Percentiles rank a stretch among this genome's conserved stretches.
These are phyloP conservation scores for Nomada flava DNA, from an alignment of 2,888 invertebrate species.

Conservation along the genomic window DNA sequence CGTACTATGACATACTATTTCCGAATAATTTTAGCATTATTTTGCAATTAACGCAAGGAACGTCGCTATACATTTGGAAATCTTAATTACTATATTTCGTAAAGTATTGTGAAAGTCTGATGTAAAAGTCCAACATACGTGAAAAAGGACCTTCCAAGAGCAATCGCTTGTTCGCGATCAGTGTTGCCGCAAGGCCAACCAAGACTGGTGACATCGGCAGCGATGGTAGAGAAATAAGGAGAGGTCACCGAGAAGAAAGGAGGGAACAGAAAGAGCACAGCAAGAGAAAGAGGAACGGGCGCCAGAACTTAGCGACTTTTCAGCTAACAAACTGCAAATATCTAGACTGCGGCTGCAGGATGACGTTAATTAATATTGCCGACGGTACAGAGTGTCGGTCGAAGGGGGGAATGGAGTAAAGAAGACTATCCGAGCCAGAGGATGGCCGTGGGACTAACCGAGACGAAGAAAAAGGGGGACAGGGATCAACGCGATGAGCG, in stretches of 20 bases:
- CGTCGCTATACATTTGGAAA: no score
- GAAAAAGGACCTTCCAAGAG: no score
- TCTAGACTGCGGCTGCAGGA: constrained; percentile 72
- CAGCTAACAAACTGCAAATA: constrained; percentile 76
- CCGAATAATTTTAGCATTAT: no score
- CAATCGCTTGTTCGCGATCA: not conserved
- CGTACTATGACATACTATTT: no score
- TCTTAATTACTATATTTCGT: no score
- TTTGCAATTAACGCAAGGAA: no score
- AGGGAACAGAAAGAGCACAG: not conserved
- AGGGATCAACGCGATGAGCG: constrained; percentile 14
- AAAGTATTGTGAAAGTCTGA: not conserved
- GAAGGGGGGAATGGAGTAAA: constrained; percentile 44
- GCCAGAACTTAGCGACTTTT: constrained; percentile 69
- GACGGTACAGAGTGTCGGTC: constrained; percentile 66
- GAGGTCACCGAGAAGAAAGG: constrained; percentile 10
- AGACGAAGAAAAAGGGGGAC: constrained; percentile 18
- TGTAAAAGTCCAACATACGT: no score
- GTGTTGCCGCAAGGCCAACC: not conserved
- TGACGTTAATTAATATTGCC: constrained; percentile 80
- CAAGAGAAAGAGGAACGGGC: constrained; percentile 43
- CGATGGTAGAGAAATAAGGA: constrained; percentile 14
- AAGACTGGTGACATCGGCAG: not conserved
- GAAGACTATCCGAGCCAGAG: constrained; percentile 60
- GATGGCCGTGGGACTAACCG: constrained; percentile 38